Evolutionary conservation across 2,888 invertebrate genomes (phyloP).

Genomic region (Adelphocoris suturalis): DNA sequence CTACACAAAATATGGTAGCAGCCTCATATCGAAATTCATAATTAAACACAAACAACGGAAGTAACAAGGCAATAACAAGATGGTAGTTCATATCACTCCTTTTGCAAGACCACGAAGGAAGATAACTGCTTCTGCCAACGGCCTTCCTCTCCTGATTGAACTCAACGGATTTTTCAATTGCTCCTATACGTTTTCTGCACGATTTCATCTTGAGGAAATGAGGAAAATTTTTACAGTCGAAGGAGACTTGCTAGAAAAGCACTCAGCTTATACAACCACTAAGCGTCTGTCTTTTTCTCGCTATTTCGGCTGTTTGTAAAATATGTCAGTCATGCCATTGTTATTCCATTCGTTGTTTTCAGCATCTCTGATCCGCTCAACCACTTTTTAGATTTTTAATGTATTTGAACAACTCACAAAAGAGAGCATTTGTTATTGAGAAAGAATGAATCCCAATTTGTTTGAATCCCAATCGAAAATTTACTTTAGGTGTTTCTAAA

Average conservation of each 20-base stretch:
- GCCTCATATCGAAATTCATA: not conserved
- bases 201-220: conserved; percentile 9
- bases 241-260: not conserved
- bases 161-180: conserved; percentile 25
- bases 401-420: no score
- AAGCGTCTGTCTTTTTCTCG: not conserved
- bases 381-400: not conserved
- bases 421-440: no score
- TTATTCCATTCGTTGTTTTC: not conserved
- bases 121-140: not conserved
- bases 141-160: not conserved
- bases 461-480: no score
- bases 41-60: conserved; percentile 5
- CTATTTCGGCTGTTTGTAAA: not conserved
- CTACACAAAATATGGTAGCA: conserved; percentile 91
- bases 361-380: not conserved
- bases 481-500: no score
- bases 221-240: not conserved
- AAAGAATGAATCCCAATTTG: no score
- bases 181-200: not conserved
- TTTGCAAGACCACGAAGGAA: not conserved
- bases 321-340: not conserved
- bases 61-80: conserved; percentile 1
- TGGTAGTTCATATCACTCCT: not conserved
- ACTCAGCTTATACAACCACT: conserved; percentile 4